Evolutionary conservation across 1,140 invertebrate species (phyloP).

Genomic region (Orchesella cincta): DNA sequence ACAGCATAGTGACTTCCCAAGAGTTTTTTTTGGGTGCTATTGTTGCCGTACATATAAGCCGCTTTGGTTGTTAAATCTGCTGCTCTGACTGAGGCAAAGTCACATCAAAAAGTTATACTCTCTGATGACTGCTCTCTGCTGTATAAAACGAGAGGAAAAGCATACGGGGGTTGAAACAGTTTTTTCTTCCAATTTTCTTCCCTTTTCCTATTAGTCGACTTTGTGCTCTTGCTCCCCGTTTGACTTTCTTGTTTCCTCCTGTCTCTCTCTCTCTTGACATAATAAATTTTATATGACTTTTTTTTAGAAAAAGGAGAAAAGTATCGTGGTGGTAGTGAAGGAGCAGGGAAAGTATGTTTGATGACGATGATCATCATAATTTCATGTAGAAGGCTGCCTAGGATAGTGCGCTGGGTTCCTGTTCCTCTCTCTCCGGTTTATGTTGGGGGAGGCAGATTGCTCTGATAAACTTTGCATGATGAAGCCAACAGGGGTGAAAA

Average conservation of each 20-base stretch:
- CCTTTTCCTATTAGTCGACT: slow-evolving; percentile 19
- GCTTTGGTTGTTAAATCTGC: slow-evolving; percentile 5
- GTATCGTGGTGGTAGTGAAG: neutral
- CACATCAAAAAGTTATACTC: slow-evolving; percentile 11
- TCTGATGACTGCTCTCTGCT: neutral
- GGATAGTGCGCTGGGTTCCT: neutral
- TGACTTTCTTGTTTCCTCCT: slow-evolving; percentile 19
- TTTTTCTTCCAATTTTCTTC: slow-evolving; percentile 5
- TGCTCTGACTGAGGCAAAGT: slow-evolving; percentile 2
- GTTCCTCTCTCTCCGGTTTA: neutral
- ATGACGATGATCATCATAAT: slow-evolving; percentile 22
- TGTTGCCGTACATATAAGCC: slow-evolving; percentile 24
- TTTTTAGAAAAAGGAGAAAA: slow-evolving; percentile 32
- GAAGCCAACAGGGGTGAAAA: slow-evolving; percentile 47
- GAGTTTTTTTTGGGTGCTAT: slow-evolving; percentile 2
- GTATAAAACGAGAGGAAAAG: neutral
- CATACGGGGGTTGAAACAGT: slow-evolving; percentile 14
- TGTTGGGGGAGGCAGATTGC: slow-evolving; percentile 45
- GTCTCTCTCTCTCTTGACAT: slow-evolving; percentile 37
- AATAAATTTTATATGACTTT: slow-evolving; percentile 52
- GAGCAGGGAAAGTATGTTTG: slow-evolving; percentile 32
- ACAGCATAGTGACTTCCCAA: slow-evolving; percentile 3
- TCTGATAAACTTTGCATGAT: slow-evolving; percentile 52
- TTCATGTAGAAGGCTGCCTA: neutral
- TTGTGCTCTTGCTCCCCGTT: slow-evolving; percentile 6